Conservation (phyloP, 2,113 vertebrate genomes). For the Pseudolaguvia tuberculata region DNA sequence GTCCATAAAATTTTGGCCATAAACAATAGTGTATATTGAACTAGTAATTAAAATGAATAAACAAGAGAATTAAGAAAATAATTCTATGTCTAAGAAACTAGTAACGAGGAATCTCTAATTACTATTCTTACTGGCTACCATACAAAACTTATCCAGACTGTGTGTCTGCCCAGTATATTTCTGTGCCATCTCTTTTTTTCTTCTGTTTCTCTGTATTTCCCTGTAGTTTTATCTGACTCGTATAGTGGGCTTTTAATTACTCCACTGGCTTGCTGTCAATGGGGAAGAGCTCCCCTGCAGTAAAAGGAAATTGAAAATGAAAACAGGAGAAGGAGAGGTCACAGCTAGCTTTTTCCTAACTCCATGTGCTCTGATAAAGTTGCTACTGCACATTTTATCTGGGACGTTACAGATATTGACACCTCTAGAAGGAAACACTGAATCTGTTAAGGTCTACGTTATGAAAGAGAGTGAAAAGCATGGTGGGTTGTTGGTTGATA, state of each 20-base stretch:
- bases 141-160: constrained; percentile 7
- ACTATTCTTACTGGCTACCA: constrained; percentile 34
- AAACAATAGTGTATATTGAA: too few species aligned
- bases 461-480: neutral
- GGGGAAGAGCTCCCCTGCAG: constrained; percentile 20
- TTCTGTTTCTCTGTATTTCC: constrained; percentile 17
- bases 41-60: too few species aligned
- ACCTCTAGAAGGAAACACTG: neutral
- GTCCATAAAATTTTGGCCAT: too few species aligned
- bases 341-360: neutral
- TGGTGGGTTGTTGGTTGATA: neutral
- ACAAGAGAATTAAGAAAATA: too few species aligned
- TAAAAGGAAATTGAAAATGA: constrained; percentile 46
- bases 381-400: constrained; percentile 33
- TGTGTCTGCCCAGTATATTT: neutral
- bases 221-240: constrained; percentile 34
- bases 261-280: constrained; percentile 22
- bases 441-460: neutral
- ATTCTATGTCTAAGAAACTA: too few species aligned
- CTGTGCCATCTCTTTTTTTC: neutral
- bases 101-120: neutral
- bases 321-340: constrained; percentile 44
- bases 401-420: neutral
- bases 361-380: neutral
- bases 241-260: constrained; percentile 48